A percentile compares a stretch with the other conserved stretches of the same genome.
Conservation (phyloP, 2,113 vertebrate species). For the Esox niger region DNA sequence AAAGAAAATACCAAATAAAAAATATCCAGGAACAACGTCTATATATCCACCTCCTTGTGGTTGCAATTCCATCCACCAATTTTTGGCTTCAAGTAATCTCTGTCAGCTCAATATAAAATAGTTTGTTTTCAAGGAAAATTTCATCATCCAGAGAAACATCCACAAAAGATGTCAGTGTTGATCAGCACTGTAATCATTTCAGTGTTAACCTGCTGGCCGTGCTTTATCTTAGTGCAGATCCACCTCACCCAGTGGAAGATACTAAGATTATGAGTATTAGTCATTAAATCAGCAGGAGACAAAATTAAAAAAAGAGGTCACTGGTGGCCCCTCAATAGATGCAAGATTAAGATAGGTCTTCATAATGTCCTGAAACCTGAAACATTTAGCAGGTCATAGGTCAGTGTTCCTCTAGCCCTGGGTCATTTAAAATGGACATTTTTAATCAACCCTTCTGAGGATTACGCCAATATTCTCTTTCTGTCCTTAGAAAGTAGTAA, state of each 20-base stretch:
- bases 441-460: background rate
- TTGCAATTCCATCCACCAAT: too few species aligned
- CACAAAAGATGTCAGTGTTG: too few species aligned
- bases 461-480: background rate
- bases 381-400: conserved; percentile 2
- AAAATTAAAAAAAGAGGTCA: conserved; percentile 1
- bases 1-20: too few species aligned
- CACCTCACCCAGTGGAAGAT: background rate
- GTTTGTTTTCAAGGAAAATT: too few species aligned
- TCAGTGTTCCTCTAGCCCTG: background rate
- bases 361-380: background rate
- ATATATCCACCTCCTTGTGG: too few species aligned
- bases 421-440: conserved; percentile 4
- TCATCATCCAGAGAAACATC: too few species aligned
- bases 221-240: background rate
- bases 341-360: conserved; percentile 2
- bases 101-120: too few species aligned
- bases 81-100: too few species aligned
- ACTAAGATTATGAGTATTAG: conserved; percentile 27
- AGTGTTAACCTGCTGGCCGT: too few species aligned
- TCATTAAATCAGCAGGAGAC: conserved; percentile 24
- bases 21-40: too few species aligned
- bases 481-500: background rate
- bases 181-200: too few species aligned
- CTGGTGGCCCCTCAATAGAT: conserved; percentile 5